Evolutionary conservation across 2,888 invertebrate genomes (phyloP).

Genomic region (Xylocampa areola): DNA sequence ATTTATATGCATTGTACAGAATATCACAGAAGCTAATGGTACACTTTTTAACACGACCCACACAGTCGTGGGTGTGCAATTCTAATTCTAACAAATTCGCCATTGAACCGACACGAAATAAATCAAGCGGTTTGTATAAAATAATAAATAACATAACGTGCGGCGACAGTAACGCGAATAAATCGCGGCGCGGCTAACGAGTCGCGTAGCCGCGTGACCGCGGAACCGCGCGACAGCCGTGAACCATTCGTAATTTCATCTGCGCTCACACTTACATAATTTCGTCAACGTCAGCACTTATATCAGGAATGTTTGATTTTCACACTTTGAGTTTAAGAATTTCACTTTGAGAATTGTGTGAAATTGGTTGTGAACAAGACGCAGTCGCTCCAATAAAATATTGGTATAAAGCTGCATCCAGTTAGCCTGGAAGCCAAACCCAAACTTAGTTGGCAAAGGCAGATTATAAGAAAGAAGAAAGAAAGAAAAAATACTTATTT

Average conservation of each 20-base stretch:
- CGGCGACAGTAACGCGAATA: conserved; percentile 69
- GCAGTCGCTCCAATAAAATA: too few species aligned
- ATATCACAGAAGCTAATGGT: conserved; percentile 38
- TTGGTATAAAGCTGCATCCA: too few species aligned
- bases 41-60: conserved; percentile 41
- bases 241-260: conserved; percentile 66
- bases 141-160: conserved; percentile 71
- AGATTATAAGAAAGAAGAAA: too few species aligned
- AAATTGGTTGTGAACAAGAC: too few species aligned
- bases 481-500: too few species aligned
- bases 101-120: conserved; percentile 52
- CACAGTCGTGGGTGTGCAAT: conserved; percentile 48
- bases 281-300: conserved; percentile 26
- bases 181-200: conserved; percentile 72
- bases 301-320: conserved; percentile 18
- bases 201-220: conserved; percentile 49
- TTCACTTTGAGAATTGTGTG: too few species aligned
- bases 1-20: background rate
- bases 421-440: too few species aligned
- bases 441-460: too few species aligned
- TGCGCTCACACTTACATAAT: conserved; percentile 39
- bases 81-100: conserved; percentile 57
- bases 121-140: conserved; percentile 59
- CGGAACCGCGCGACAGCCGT: conserved; percentile 56
- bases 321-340: conserved; percentile 25